These are phyloP conservation scores for Dendrocincla fuliginosa DNA, from an alignment of 2,797 vertebrate species.

Conservation along the genomic window DNA sequence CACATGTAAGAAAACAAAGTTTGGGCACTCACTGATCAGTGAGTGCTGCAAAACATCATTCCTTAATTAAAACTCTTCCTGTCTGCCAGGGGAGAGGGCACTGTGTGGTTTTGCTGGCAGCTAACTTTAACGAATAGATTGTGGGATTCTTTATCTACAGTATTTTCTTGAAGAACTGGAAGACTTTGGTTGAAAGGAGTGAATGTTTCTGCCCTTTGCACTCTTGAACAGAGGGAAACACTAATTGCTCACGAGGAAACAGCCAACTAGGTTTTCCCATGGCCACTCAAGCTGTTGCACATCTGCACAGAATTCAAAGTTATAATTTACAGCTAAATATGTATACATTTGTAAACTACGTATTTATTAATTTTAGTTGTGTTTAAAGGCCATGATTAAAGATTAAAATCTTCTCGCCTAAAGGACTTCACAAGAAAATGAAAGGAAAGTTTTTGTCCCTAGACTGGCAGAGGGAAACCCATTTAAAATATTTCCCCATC, in stretches of 20 bases:
- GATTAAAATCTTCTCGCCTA: neutral
- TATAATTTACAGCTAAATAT: neutral
- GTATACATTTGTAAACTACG: neutral
- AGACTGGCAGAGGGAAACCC: neutral
- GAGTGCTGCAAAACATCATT: neutral
- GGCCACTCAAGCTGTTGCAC: neutral
- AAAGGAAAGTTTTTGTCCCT: neutral
- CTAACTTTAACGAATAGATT: neutral
- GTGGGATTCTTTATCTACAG: neutral
- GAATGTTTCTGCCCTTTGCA: neutral
- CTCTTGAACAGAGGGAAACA: neutral
- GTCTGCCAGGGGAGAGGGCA: neutral
- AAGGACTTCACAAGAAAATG: conserved; percentile 9
- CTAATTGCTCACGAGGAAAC: neutral
- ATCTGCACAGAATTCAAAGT: neutral
- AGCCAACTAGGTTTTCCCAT: neutral
- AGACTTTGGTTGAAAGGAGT: neutral
- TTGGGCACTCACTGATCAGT: accelerated
- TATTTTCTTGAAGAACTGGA: neutral
- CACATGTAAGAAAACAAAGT: neutral
- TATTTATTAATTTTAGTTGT: neutral
- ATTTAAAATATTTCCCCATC: conserved; percentile 23
- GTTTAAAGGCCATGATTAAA: neutral
- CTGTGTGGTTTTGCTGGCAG: neutral
- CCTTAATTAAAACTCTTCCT: neutral